Base-by-base conservation (phyloP, 1,140 invertebrate genomes). In the Maniola jurtina region DNA sequence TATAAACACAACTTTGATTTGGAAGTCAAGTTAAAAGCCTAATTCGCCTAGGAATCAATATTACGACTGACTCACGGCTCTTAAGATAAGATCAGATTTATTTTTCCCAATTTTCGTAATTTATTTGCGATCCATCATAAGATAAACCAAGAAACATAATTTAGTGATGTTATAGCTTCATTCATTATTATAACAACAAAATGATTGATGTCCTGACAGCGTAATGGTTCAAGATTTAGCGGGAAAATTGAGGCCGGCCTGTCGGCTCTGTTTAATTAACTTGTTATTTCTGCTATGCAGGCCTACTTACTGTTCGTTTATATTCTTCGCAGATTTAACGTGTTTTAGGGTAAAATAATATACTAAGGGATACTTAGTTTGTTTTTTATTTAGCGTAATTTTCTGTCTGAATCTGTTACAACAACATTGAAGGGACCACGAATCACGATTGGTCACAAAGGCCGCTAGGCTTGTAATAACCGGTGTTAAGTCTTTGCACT, bases 191-290 rank as follows among this genome's bases (percentile, higher is more conserved):
- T 11, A 45, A n/a, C 42, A 8, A 52, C 6, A 40, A 13, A 48
- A 34, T 63, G 61, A 63, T 63, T 63, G 50, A 63, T 55, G 38
- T 33, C 42, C 50, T 34, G 61, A 45, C 61, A 42, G 7, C 16
- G 36, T 55, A 63, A 55, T 63, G 11, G 48, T 15, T 10, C 16
- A 15, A 25, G 48, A 52, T 52, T 52, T 52, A 16, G 48, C 48
- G 48, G 15, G 48, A 52, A 52, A 52, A 52, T 52, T 25, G 15
- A 52, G 48, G 48, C 48, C 14, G 16, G 48, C 16, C 48, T 8
- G 14, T 45, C 42, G 10, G 16, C 2, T 52, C 25, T 52, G 48
- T 52, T 52, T 52, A 52, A 52, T 52, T 52, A 52, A 52, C 14
- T 52, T 25, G 48, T 52, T 52, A 52, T 52, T 52, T 52, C 15